A percentile compares a stretch with the other conserved stretches of the same genome.
Evolutionary conservation across 2,113 vertebrate genomes (phyloP).

Genomic region (Erpornis zantholeuca): DNA sequence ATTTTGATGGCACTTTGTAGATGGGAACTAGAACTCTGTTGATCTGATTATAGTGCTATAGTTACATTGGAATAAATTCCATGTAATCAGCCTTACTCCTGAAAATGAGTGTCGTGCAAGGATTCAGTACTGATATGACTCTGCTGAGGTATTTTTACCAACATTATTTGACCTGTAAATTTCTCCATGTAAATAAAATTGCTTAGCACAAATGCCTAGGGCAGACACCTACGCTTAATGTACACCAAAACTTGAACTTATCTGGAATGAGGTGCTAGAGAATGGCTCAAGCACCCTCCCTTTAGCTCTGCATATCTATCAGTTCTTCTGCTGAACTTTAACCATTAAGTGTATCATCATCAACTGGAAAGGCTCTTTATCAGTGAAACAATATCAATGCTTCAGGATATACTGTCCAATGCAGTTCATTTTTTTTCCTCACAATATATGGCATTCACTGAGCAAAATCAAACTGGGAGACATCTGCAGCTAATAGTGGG

Average conservation of each 20-base stretch:
- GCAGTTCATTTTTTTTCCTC: not conserved
- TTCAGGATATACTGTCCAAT: not conserved
- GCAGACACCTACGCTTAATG: not conserved
- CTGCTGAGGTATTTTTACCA: not conserved
- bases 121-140: not conserved
- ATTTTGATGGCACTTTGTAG: not conserved
- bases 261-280: not conserved
- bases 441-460: not conserved
- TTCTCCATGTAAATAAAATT: not conserved
- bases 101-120: not conserved
- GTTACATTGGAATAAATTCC: not conserved
- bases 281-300: not conserved
- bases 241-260: not conserved
- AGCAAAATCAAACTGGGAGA: not conserved
- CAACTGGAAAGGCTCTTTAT: not conserved
- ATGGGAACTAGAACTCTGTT: not conserved
- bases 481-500: not conserved
- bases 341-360: not conserved
- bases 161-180: not conserved
- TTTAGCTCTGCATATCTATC: not conserved
- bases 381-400: not conserved
- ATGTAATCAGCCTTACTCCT: not conserved
- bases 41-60: not conserved
- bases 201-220: not conserved
- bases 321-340: not conserved